Evolutionary conservation across 2,797 vertebrate species (phyloP).

Genomic region (Pseudochromis fuscus): DNA sequence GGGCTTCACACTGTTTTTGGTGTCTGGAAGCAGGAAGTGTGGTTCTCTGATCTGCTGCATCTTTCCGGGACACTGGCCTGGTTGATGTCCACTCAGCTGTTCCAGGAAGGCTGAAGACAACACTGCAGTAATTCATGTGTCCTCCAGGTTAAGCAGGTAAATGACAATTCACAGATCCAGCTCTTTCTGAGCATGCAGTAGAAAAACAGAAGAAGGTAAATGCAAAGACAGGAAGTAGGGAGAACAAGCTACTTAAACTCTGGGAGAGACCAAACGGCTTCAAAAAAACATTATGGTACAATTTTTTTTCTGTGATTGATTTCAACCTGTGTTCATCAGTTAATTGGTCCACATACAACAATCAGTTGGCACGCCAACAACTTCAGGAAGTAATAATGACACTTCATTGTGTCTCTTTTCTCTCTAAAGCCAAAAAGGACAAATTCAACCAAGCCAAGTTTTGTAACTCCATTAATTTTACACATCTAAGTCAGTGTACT

Average conservation of each 20-base stretch:
- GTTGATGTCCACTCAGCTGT: no score
- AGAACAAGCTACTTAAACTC: conserved; percentile 3
- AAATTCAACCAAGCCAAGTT: background rate
- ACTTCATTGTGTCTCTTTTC: background rate
- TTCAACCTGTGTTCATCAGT: background rate
- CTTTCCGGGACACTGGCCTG: no score
- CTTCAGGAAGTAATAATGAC: background rate
- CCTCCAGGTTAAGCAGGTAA: background rate
- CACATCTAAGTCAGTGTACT: no score
- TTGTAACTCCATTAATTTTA: background rate
- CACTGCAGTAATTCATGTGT: background rate
- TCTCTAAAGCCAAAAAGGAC: background rate
- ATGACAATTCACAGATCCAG: background rate
- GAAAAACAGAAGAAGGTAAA: background rate
- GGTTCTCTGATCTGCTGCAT: no score
- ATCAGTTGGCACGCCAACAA: background rate
- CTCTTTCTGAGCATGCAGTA: background rate
- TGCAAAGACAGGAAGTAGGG: background rate
- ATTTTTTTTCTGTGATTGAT: background rate
- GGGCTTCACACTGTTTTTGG: no score
- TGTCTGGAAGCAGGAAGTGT: no score
- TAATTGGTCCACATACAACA: background rate
- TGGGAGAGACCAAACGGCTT: background rate
- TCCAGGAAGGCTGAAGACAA: no score
- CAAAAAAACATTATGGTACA: background rate